phyloP scores from a whole-genome alignment of 2,888 invertebrate genomes.

The Eupithecia subumbrata region DNA sequence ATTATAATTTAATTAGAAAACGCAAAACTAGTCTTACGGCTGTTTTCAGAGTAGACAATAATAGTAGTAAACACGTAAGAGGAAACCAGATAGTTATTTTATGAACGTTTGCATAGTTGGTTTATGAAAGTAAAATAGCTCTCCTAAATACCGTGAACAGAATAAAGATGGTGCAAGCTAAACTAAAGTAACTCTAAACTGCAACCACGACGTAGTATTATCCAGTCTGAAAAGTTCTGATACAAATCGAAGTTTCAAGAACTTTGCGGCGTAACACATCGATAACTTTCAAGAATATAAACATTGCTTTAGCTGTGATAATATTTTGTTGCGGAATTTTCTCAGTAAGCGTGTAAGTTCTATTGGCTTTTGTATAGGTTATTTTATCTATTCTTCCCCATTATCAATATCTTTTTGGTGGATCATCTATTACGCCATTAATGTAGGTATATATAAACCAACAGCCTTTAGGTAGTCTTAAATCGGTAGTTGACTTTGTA shows the following conservation, averaged over 20 bases:
- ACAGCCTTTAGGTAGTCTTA: background rate
- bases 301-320: conserved; percentile 30
- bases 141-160: conserved; percentile 17
- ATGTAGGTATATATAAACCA: background rate
- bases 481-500: background rate
- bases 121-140: background rate
- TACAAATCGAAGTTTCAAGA: conserved; percentile 43
- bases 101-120: background rate
- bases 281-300: conserved; percentile 29
- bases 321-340: conserved; percentile 27
- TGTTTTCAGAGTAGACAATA: too few species aligned
- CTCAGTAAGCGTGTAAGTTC: conserved; percentile 18
- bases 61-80: background rate
- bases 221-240: conserved; percentile 44
- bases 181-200: conserved; percentile 19
- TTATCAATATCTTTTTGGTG: background rate
- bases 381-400: background rate
- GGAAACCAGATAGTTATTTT: background rate
- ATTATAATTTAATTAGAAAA: background rate
- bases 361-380: background rate
- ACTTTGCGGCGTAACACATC: conserved; percentile 38
- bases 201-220: conserved; percentile 35
- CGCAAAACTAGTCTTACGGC: background rate
- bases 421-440: background rate
- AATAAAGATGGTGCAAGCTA: conserved; percentile 20